Evolutionary conservation across 2,113 vertebrate species (phyloP), one percentile per base, ranked within the genome.

Genomic region (Triplophysa rosa): DNA sequence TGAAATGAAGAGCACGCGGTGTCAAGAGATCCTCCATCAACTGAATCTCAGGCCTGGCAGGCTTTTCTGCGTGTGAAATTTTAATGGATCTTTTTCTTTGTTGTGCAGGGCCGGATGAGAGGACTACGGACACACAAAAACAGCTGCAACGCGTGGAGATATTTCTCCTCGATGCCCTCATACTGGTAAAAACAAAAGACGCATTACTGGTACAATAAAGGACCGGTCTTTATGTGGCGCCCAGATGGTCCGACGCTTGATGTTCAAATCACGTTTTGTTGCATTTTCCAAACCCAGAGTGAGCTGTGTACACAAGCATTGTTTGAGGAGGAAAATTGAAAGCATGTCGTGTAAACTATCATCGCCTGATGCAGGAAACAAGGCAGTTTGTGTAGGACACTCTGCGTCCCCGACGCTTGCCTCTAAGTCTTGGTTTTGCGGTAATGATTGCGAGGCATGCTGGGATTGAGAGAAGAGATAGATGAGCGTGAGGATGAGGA

Each of bases 291-390:
- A 85, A 88, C 85, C 88, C 91, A 90, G 86, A 91, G 90, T 87
- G 90, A 88, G 89, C 89, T 92, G 85, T 91, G 90, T 91, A 92
- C 90, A 91, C 90, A 92, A 86, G 87, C 89, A 90, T 90, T 94
- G 92, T 93, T 93, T 93, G 92, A 92, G 86, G 91, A 93, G 91
- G 88, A 92, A 93, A 94, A 93, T 91, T 92, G 92, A 93, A 93
- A 88, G 88, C 90, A 88, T 82, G 85, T 78, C 90, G 91, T 91
- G 91, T 92, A 93, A 92, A 93, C 92, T 90, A 87, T 88, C 84
- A 73, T 82, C 83, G 88, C 88, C 89, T 84, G 82, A 87, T 87
- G 89, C 87, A 89, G 90, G 91, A 90, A 90, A 91, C 90, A 87
- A 87, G 83, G 86, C 86, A 87, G 85, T 86, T 83, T 87, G 87